Evolutionary conservation across 1,140 invertebrate species (phyloP).

Genomic region (Trachelipus rathkii): DNA sequence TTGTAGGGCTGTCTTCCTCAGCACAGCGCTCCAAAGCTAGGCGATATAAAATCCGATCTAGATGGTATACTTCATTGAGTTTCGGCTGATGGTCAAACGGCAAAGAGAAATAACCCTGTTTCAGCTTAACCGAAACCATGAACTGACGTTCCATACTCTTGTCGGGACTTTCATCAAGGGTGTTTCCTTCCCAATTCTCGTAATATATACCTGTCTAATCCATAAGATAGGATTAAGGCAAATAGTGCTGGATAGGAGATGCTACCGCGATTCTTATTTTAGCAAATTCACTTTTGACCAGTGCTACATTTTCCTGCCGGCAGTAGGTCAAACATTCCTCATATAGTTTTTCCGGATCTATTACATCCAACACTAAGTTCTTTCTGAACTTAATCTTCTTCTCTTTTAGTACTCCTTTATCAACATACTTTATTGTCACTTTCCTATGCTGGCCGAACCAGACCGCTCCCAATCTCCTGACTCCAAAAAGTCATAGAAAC

Average conservation of each 20-base stretch:
- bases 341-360: neutral
- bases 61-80: neutral
- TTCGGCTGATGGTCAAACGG: neutral
- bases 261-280: neutral
- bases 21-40: too few species aligned
- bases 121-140: too few species aligned
- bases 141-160: too few species aligned
- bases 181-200: neutral
- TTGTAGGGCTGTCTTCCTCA: neutral
- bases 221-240: neutral
- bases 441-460: neutral
- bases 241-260: neutral
- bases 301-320: neutral
- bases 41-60: neutral
- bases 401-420: neutral
- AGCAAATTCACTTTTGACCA: neutral
- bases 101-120: too few species aligned
- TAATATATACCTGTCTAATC: neutral
- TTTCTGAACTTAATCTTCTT: neutral
- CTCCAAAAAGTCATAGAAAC: neutral
- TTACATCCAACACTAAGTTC: neutral
- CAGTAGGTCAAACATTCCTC: neutral
- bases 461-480: too few species aligned
- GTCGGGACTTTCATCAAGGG: too few species aligned
- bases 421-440: neutral